phyloP scores from a whole-genome alignment of 2,797 vertebrate genomes.

The Micropoecilia bifurca region DNA sequence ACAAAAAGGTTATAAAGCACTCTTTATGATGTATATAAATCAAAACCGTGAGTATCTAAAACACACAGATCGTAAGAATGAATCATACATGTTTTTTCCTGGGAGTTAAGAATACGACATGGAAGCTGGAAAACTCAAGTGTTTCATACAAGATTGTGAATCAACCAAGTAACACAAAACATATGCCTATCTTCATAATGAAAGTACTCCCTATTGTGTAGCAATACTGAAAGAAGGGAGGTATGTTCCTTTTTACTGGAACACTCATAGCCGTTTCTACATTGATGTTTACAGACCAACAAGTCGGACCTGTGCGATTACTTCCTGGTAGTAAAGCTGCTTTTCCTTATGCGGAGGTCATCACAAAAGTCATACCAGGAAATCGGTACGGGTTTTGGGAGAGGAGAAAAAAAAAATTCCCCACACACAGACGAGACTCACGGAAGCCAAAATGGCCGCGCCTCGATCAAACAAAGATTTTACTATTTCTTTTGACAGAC shows the following conservation, averaged over 20 bases:
- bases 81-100: background rate
- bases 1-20: background rate
- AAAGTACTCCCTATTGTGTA: constrained; percentile 40
- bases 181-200: constrained; percentile 19
- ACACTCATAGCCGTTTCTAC: background rate
- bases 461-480: background rate
- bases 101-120: background rate
- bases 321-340: background rate
- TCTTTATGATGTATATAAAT: background rate
- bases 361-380: background rate
- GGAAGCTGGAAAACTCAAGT: constrained; percentile 13
- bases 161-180: background rate
- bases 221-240: background rate
- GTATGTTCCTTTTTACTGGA: background rate
- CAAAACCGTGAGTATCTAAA: background rate
- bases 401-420: background rate
- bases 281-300: background rate
- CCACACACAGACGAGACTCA: background rate
- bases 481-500: background rate
- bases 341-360: background rate
- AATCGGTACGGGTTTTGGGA: background rate
- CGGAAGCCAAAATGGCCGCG: background rate
- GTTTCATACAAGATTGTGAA: background rate
- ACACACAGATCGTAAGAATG: background rate
- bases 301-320: background rate